A percentile compares a stretch with the other conserved stretches of the same genome.
Evolutionary conservation across 2,888 invertebrate species (phyloP).

Genomic region (Drosophila meridionalis): DNA sequence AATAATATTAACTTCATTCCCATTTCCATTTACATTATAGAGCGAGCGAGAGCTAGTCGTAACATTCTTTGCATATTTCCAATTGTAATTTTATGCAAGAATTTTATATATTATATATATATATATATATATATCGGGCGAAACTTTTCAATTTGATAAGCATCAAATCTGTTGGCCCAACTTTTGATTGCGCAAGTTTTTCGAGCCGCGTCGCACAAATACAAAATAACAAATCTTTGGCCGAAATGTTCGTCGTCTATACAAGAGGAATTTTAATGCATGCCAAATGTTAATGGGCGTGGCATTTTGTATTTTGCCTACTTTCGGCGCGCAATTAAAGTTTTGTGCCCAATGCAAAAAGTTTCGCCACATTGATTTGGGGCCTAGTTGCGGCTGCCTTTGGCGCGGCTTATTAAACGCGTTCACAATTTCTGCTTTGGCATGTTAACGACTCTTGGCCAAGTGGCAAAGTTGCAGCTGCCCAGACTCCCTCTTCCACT

Average conservation of each 20-base stretch:
- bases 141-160: slow-evolving; percentile 78
- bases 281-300: slow-evolving; percentile 57
- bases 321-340: slow-evolving; percentile 66
- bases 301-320: slow-evolving; percentile 37
- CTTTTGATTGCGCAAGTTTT: slow-evolving; percentile 77
- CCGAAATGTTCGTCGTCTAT: slow-evolving; percentile 14
- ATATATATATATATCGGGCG: neutral
- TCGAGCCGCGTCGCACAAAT: slow-evolving; percentile 3
- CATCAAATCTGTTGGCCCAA: slow-evolving; percentile 67
- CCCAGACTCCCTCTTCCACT: neutral
- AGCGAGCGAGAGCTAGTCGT: neutral
- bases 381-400: slow-evolving; percentile 56
- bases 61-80: slow-evolving; percentile 65
- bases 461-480: slow-evolving; percentile 54
- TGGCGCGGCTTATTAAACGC: slow-evolving; percentile 43
- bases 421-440: slow-evolving; percentile 25
- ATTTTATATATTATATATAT: slow-evolving; percentile 11
- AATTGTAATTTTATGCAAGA: slow-evolving; percentile 50
- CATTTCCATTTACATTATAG: slow-evolving; percentile 50
- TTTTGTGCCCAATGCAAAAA: slow-evolving; percentile 52
- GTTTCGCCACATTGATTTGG: slow-evolving; percentile 68
- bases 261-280: slow-evolving; percentile 69
- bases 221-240: slow-evolving; percentile 31
- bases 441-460: slow-evolving; percentile 54
- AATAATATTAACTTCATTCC: slow-evolving; percentile 77